Conservation (phyloP, 1,140 invertebrate species). For the Samia ricini region DNA sequence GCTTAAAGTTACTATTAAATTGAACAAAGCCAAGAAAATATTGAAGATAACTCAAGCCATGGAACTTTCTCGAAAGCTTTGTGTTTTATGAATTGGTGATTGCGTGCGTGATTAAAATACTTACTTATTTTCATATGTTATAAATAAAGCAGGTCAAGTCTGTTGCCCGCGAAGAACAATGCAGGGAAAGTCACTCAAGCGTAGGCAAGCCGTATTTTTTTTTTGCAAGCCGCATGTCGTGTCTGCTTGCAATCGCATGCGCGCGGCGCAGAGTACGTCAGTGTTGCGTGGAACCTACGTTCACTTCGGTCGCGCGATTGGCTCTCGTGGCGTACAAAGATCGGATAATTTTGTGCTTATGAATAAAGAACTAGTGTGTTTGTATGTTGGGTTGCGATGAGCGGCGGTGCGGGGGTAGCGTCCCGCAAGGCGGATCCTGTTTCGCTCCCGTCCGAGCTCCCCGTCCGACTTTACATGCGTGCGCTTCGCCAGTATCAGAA, state of each 20-base stretch:
- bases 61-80: conserved; percentile 2
- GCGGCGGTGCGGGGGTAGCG: conserved; percentile 53
- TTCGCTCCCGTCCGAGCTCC: conserved; percentile 76
- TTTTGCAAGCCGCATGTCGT: conserved; percentile 57
- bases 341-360: conserved; percentile 45
- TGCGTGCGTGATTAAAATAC: not conserved
- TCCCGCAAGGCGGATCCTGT: conserved; percentile 53
- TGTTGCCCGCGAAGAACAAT: conserved; percentile 19
- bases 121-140: not conserved
- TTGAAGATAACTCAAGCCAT: not conserved
- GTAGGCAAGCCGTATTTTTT: conserved; percentile 55
- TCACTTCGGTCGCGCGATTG: conserved; percentile 72
- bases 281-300: conserved; percentile 65
- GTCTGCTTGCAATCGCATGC: conserved; percentile 61
- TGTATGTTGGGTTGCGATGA: conserved; percentile 54
- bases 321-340: conserved; percentile 46
- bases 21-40: too few relatives aligned
- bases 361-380: conserved; percentile 51
- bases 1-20: too few relatives aligned
- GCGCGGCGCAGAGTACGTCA: conserved; percentile 58
- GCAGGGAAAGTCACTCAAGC: conserved; percentile 66
- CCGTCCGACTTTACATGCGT: conserved; percentile 78
- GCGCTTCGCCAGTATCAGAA: conserved; percentile 81
- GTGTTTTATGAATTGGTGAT: not conserved
- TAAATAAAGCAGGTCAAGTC: conserved; percentile 67